These are phyloP conservation scores for Gadopsis marmoratus DNA, from an alignment of 2,797 vertebrate genomes.

Conservation along the genomic window DNA sequence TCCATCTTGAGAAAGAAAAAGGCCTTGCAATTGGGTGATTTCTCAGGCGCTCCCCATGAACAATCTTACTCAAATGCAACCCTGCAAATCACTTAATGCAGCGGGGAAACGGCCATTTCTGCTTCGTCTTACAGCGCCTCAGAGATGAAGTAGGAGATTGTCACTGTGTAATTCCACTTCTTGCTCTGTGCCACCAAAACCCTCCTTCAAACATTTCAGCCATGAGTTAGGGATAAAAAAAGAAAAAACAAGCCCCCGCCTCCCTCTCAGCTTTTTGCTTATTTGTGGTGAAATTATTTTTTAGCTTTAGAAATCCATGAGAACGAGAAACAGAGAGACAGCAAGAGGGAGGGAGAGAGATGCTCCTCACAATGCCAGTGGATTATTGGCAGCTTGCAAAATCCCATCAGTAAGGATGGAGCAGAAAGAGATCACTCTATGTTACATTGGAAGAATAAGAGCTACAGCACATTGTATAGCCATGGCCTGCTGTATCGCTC, in stretches of 20 bases:
- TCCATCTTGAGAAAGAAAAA: slow-evolving; percentile 61
- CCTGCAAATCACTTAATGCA: slow-evolving; percentile 78
- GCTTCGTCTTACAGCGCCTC: slow-evolving; percentile 62
- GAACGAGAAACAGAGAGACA: slow-evolving; percentile 50
- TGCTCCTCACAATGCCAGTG: slow-evolving; percentile 62
- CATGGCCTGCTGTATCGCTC: slow-evolving; percentile 36
- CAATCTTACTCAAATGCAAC: slow-evolving; percentile 67
- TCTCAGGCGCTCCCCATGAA: slow-evolving; percentile 60
- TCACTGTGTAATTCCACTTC: slow-evolving; percentile 78
- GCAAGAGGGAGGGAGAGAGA: slow-evolving; percentile 33
- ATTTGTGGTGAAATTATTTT: slow-evolving; percentile 80
- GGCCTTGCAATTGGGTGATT: slow-evolving; percentile 73
- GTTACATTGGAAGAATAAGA: slow-evolving; percentile 66
- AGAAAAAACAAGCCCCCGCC: slow-evolving; percentile 25
- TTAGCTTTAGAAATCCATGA: slow-evolving; percentile 74
- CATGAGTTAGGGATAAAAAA: slow-evolving; percentile 70
- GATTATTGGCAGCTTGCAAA: slow-evolving; percentile 80
- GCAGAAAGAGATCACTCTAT: slow-evolving; percentile 61
- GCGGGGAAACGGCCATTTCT: slow-evolving; percentile 71
- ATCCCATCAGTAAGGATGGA: slow-evolving; percentile 74
- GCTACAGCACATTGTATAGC: slow-evolving; percentile 42
- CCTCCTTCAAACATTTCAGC: slow-evolving; percentile 70
- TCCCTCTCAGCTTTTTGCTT: slow-evolving; percentile 51
- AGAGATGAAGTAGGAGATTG: slow-evolving; percentile 78
- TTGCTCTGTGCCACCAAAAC: slow-evolving; percentile 65